These are phyloP conservation scores for Salvelinus sp. DNA, from an alignment of 2,113 vertebrate genomes.

Conservation along the genomic window DNA sequence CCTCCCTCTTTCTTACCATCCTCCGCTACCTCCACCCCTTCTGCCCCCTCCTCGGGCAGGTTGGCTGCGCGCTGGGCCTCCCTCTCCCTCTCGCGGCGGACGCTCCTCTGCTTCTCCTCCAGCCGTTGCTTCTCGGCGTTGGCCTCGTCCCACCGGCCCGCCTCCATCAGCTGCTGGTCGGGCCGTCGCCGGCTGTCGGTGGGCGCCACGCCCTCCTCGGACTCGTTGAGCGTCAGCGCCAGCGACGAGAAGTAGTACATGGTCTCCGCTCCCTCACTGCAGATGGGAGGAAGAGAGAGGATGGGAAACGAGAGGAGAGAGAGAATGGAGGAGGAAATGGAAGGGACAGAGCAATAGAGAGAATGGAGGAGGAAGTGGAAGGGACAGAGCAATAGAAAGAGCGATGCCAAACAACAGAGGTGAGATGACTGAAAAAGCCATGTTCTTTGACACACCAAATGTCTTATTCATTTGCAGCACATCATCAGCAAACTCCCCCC, in stretches of 20 bases:
- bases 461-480: no score
- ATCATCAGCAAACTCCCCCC: not conserved
- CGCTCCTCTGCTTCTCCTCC: conserved; percentile 90
- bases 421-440: not conserved
- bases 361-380: not conserved
- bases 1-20: conserved; percentile 63
- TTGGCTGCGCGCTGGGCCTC: conserved; percentile 74
- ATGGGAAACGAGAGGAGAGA: not conserved
- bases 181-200: conserved; percentile 90
- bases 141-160: conserved; percentile 93
- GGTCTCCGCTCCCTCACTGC: conserved; percentile 89
- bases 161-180: conserved; percentile 94
- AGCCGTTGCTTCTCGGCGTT: conserved; percentile 92
- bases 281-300: not conserved
- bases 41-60: conserved; percentile 86
- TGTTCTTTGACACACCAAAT: no score
- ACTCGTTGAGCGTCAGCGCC: conserved; percentile 89
- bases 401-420: not conserved
- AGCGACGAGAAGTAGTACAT: conserved; percentile 97
- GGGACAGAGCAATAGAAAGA: not conserved
- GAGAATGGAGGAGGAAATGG: not conserved
- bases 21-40: conserved; percentile 79
- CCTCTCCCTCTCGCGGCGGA: conserved; percentile 83
- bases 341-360: not conserved
- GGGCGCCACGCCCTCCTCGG: conserved; percentile 83